Percentiles rank a stretch among this genome's conserved stretches.
These are phyloP conservation scores for Amphipoea oculea DNA, from an alignment of 2,888 invertebrate genomes.

Conservation along the genomic window DNA sequence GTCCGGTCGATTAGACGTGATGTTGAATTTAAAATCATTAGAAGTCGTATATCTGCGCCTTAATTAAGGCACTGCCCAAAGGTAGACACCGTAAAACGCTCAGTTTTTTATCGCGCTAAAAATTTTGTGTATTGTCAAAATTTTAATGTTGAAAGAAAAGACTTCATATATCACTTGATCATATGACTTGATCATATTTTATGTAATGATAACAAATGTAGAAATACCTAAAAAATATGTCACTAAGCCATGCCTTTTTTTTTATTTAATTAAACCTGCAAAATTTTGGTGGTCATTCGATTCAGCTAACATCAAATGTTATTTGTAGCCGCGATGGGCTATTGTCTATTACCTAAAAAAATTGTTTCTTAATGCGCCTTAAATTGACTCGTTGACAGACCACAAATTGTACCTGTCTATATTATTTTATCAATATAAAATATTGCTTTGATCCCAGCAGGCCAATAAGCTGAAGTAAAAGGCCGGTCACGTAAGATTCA, in stretches of 20 bases:
- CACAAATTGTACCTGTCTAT: not conserved
- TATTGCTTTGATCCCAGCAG: slow-evolving; percentile 7
- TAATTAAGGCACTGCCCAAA: not conserved
- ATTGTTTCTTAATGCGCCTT: not conserved
- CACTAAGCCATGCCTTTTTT: too few species aligned
- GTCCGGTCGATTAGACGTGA: too few species aligned
- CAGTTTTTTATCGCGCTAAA: too few species aligned
- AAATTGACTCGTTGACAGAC: not conserved
- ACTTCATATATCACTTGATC: too few species aligned
- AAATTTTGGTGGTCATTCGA: not conserved
- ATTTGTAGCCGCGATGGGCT: not conserved
- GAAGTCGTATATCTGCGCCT: too few species aligned
- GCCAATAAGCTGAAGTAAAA: slow-evolving; percentile 9
- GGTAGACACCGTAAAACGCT: not conserved
- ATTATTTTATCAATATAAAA: slow-evolving; percentile 11
- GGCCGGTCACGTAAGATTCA: slow-evolving; percentile 48
- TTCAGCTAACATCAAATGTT: not conserved
- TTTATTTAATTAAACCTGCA: not conserved
- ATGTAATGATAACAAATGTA: too few species aligned
- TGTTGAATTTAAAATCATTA: too few species aligned
- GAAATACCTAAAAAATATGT: too few species aligned
- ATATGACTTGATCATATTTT: too few species aligned
- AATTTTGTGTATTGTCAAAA: too few species aligned
- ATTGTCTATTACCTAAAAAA: not conserved
- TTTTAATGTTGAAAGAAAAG: too few species aligned